These are phyloP conservation scores for Catocala nupta DNA, from an alignment of 2,888 invertebrate species.

Conservation along the genomic window DNA sequence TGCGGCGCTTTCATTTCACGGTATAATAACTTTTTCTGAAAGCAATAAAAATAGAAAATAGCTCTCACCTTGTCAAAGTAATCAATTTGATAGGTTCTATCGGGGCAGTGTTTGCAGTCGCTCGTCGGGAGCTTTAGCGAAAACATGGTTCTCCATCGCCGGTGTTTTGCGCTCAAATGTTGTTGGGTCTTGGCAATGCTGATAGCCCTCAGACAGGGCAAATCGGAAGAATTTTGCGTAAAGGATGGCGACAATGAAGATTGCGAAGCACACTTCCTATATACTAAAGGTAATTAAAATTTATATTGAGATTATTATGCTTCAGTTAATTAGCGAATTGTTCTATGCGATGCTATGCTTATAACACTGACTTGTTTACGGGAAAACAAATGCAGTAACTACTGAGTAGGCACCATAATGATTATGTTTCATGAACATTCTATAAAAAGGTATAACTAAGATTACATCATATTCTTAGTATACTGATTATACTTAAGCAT, in stretches of 20 bases:
- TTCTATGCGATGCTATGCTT: background rate
- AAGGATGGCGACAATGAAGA: constrained; percentile 54
- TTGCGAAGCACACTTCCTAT: constrained; percentile 59
- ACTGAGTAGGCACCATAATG: no score
- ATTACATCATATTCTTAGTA: no score
- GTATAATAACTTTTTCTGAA: constrained; percentile 66
- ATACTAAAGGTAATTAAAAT: constrained; percentile 58
- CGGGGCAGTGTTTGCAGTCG: constrained; percentile 59
- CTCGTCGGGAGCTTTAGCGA: constrained; percentile 56
- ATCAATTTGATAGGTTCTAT: constrained; percentile 69
- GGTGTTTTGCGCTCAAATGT: constrained; percentile 64
- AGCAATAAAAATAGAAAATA: constrained; percentile 60
- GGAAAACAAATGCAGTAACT: no score
- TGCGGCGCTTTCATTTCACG: constrained; percentile 78
- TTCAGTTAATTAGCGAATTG: background rate
- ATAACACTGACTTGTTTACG: no score
- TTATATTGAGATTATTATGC: background rate
- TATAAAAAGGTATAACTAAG: no score
- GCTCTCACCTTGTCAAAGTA: constrained; percentile 68
- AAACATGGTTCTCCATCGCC: constrained; percentile 70
- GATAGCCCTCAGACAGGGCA: constrained; percentile 58
- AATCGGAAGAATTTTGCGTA: constrained; percentile 67
- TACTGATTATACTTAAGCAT: no score
- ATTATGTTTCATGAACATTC: no score
- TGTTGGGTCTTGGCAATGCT: constrained; percentile 65